Base-by-base conservation (phyloP, 1,140 invertebrate genomes). In the Harlomillsia oculata region DNA sequence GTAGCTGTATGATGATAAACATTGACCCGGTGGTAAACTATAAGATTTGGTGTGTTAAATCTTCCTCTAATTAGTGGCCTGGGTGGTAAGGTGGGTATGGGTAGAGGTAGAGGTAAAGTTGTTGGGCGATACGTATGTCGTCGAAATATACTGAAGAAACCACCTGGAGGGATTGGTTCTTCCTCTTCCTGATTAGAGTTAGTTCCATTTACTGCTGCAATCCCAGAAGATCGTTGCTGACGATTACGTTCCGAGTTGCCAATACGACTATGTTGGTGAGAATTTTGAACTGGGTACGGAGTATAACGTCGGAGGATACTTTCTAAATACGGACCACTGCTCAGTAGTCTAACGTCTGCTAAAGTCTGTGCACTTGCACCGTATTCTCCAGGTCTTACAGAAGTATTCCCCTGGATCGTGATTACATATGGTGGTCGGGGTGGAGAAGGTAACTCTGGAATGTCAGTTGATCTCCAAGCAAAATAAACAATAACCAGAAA, bases 11-110 rank as follows among this genome's bases (percentile, higher is more conserved):
- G 37, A n/a, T 56, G 48, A 44, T 58, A 58, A 36, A 58, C 48
- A 32, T 58, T 52, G 1, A 62, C 60, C 50, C 50, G 44, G 37
- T 57, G 55, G 18, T 62, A 62, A 6, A 62, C 60, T n/a, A 62
- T 41, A 23, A 62, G 26, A 43, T 62, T 62, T 1, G 60, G 51
- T 14, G 55, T 21, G 1, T 21, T 30, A 21, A 61, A 49, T 20
- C 51, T 26, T 21, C 34, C 18, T 37, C 49, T 14, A 6, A 39
- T 21, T 14, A 26, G 14, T 9, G 49, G 56, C 30, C 34, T n/a
- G n/a, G n/a, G n/a, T n/a, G n/a, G n/a, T n/a, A n/a, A n/a, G n/a
- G n/a, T n/a, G n/a, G n/a, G 49, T 18, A 58, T 18, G 9, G 46
- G 56, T 18, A 58, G 20, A 14, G 48, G n/a, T 23, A 50, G 49